Percentiles rank a stretch among this genome's conserved stretches.
Conservation (phyloP, 2,113 vertebrate species). For the Vulpes lagopus region DNA sequence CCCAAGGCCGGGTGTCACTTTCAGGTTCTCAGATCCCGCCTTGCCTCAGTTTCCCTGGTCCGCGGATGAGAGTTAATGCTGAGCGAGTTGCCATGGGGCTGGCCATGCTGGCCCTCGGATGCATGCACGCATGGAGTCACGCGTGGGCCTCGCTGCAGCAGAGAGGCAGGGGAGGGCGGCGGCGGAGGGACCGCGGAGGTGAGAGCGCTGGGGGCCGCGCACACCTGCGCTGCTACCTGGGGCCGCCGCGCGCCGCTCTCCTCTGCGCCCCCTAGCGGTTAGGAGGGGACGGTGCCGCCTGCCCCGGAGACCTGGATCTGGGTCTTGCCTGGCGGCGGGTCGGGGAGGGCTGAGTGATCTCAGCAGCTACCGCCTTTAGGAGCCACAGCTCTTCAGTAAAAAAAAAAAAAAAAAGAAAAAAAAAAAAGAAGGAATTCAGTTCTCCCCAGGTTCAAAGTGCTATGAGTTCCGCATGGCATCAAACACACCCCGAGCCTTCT, state of each 20-base stretch:
- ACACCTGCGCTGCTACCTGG: background rate
- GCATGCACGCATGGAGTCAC: rapidly evolving
- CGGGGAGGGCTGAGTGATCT: background rate
- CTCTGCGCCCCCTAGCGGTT: rapidly evolving
- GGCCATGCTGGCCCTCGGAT: rapidly evolving
- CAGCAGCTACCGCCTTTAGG: too few relatives aligned
- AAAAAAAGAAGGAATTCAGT: background rate
- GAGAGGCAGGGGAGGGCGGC: background rate
- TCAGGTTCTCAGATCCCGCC: background rate
- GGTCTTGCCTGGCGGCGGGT: background rate
- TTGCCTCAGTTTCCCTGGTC: background rate
- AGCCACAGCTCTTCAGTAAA: rapidly evolving
- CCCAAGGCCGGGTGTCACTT: background rate
- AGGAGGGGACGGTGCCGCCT: background rate
- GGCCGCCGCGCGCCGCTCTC: background rate
- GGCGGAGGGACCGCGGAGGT: background rate
- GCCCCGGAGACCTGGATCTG: background rate
- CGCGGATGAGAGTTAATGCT: rapidly evolving
- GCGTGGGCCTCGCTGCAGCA: background rate
- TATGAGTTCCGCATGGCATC: rapidly evolving
- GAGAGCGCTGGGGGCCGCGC: too few relatives aligned
- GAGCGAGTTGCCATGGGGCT: rapidly evolving
- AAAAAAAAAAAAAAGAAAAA: too few relatives aligned
- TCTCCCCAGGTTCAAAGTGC: background rate
- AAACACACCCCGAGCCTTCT: background rate